These are phyloP conservation scores for Tychaedon coryphoeus DNA, from an alignment of 2,113 vertebrate genomes.

Conservation along the genomic window DNA sequence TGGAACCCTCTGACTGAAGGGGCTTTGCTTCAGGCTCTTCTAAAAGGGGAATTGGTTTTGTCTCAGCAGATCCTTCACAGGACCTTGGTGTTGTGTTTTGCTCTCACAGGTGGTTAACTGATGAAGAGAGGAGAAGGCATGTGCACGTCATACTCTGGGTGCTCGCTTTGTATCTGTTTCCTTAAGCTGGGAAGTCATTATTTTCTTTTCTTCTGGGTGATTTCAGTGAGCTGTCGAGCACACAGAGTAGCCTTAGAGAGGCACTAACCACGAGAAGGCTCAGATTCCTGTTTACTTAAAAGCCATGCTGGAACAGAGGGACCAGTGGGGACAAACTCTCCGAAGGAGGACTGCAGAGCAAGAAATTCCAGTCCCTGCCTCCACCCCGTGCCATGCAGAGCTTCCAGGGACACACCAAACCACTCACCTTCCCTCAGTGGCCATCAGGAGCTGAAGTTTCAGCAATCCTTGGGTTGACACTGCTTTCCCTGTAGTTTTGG, in stretches of 20 bases:
- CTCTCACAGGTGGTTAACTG: not conserved
- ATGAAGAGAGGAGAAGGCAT: not conserved
- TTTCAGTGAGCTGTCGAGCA: conserved; percentile 17
- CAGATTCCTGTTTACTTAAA: not conserved
- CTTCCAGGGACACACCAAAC: not conserved
- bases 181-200: not conserved
- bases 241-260: not conserved
- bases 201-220: conserved; percentile 17
- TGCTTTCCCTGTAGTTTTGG: not conserved
- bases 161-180: not conserved
- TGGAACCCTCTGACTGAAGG: not conserved
- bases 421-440: not conserved
- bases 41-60: not conserved
- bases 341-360: not conserved
- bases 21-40: not conserved
- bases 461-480: not conserved
- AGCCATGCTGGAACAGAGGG: not conserved
- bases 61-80: not conserved
- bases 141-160: not conserved
- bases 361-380: not conserved
- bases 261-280: not conserved
- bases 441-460: not conserved
- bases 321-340: not conserved
- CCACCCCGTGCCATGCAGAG: not conserved
- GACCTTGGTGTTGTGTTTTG: not conserved